phyloP scores from a whole-genome alignment of 2,113 vertebrate species.

The Numenius arquata region DNA sequence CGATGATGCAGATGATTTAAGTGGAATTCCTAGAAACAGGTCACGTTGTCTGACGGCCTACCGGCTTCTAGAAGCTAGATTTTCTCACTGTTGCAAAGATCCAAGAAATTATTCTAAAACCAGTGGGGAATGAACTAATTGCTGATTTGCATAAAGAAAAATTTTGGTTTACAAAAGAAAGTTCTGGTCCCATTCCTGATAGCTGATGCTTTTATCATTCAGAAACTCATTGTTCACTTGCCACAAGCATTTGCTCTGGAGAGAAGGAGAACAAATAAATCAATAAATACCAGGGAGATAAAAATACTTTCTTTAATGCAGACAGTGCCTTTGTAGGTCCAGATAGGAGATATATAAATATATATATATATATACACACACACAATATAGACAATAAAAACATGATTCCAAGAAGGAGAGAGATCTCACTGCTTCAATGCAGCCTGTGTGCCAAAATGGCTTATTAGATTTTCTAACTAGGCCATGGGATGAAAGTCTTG shows the following conservation, averaged over 20 bases:
- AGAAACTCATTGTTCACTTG: neutral
- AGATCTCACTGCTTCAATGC: neutral
- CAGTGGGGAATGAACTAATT: neutral
- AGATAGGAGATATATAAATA: neutral
- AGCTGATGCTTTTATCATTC: neutral
- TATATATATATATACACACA: neutral
- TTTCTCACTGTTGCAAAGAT: neutral
- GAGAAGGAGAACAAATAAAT: neutral
- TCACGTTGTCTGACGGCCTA: rapidly evolving
- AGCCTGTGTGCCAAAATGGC: neutral
- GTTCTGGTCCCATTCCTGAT: neutral
- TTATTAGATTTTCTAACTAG: conserved; percentile 26
- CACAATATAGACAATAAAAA: neutral
- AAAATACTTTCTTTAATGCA: neutral
- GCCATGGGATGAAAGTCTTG: neutral
- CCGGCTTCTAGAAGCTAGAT: neutral
- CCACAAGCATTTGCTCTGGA: neutral
- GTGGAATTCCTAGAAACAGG: neutral
- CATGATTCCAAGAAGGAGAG: neutral
- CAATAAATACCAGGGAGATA: neutral
- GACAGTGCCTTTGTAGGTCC: neutral
- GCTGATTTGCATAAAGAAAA: neutral
- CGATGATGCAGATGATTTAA: neutral
- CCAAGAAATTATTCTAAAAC: neutral
- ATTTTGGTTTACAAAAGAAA: neutral